These are phyloP conservation scores for Sylvia borin DNA, from an alignment of 2,797 vertebrate species.

Conservation along the genomic window DNA sequence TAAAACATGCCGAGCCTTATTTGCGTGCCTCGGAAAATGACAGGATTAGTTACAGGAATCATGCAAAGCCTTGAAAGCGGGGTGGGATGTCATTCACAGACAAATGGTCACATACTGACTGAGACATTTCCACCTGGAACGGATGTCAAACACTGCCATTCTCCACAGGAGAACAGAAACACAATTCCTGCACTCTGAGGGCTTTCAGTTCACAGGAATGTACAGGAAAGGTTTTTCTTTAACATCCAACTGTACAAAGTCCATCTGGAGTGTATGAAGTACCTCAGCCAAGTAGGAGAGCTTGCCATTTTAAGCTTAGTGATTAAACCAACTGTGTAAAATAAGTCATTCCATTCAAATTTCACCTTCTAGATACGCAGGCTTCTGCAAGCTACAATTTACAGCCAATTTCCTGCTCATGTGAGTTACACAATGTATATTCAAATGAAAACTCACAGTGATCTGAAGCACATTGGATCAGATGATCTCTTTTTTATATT, in stretches of 20 bases:
- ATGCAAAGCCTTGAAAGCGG: conserved; percentile 76
- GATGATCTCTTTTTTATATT: neutral
- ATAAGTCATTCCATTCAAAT: conserved; percentile 5
- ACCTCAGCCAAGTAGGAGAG: conserved; percentile 41
- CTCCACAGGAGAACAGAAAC: neutral
- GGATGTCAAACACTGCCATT: conserved; percentile 11
- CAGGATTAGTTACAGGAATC: conserved; percentile 41
- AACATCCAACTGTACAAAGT: neutral
- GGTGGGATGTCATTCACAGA: conserved; percentile 69
- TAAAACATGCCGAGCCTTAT: neutral
- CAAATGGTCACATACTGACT: conserved; percentile 60
- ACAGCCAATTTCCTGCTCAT: neutral
- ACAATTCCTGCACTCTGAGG: conserved; percentile 2
- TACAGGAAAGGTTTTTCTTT: neutral
- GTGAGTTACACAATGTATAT: neutral
- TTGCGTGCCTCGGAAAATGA: neutral
- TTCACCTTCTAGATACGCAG: neutral
- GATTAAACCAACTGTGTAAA: conserved; percentile 11
- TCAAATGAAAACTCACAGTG: neutral
- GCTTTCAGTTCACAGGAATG: conserved; percentile 43
- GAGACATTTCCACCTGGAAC: conserved; percentile 44
- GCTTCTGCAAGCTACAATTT: neutral
- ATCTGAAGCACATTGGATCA: neutral
- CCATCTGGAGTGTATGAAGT: neutral
- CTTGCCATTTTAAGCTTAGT: conserved; percentile 18